Evolutionary conservation across 2,797 vertebrate genomes (phyloP), one percentile per base, ranked within the genome.

Genomic region (Poeciliopsis infans): DNA sequence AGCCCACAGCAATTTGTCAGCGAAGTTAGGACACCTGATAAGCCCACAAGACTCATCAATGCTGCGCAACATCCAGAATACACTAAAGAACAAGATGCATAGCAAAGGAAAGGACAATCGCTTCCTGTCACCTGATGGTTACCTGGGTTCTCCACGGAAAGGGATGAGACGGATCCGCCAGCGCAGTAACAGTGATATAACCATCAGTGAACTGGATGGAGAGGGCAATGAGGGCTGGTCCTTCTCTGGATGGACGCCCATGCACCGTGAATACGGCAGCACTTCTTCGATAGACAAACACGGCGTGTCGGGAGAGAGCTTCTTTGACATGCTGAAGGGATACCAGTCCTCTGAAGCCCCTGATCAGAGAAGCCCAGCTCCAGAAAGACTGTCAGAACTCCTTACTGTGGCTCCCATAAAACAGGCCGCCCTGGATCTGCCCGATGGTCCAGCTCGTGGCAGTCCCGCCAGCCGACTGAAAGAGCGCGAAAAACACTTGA

Each of bases 261-360:
- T 99, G 92, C 98, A 99, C 90, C 97, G 98, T 18, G 98, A 99
- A 82, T 99, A 99, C 33, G 98, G 98, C 78, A 99, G 98, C 94
- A 99, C 98, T 43, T 99, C 98, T 5, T 99, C 98, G 5, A 99
- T 99, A 66, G 98, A 99, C 86, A 99, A 99, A 85, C 98, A 99
- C 59, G 98, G 97, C 0, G 97, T 97, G 71, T 98, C 98, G 1
- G 97, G 97, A 57, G 98, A 98, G 74, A 98, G 97, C 91, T 99
- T 99, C 92, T 99, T 99, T 84, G 98, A 99, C 89, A 96, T 99
- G 94, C 47, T 99, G 15, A 99, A 99, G 92, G 98, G 96, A 86
- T 99, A 98, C 92, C 97, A 97, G 92, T 97, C 97, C 0, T 55
- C 84, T 6, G 94, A 98, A 77, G 97, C 96, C 39, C 95, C 97